Evolutionary conservation across 2,888 invertebrate species (phyloP), one percentile per base, ranked within the genome.

Genomic region (Phragmatobia fuliginosa): DNA sequence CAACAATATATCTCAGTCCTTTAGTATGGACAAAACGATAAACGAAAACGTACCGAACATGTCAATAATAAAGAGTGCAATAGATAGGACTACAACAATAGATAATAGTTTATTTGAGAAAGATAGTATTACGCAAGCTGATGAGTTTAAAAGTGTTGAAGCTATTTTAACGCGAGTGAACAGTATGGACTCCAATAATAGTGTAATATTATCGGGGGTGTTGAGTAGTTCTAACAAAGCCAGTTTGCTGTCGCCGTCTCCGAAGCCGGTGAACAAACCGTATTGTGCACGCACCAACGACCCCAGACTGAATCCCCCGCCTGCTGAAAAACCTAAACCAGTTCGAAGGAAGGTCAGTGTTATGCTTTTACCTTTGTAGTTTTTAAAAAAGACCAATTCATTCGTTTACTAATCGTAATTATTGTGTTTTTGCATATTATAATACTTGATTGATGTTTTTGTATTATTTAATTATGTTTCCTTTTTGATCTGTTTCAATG

Each of bases 171-270:
- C 93, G 81, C 92, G 94, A 71, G 95, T 95, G 84, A 95, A 92
- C 83, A 95, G 91, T 83, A 95, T 95, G 95, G 95, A 95, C 88
- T 93, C 94, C 71, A 93, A 93, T 87, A 95, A 93, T 76, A 95
- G 95, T 91, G 94, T 94, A 82, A 86, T 95, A 82, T 85, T 95
- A 81, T 94, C 94, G 76, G 95, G 94, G 0, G 94, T 95, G 87
- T 79, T 95, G 74, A 91, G 88, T 75, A 89, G 90, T 67, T 88
- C 93, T 6, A 87, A 85, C 70, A 85, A 84, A 70, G 80, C 83
- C 69, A 83, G 83, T 62, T 75, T 85, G 75, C 75, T 84, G 76
- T 72, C 86, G 74, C 77, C 85, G 25, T 78, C 86, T 66, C 85
- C 87, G 28, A 85, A 85, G 78, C 84, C 84, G 38, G 77, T 83